Evolutionary conservation across 2,888 invertebrate genomes (phyloP), one percentile per base, ranked within the genome.

Genomic region (Drosophila leonis): DNA sequence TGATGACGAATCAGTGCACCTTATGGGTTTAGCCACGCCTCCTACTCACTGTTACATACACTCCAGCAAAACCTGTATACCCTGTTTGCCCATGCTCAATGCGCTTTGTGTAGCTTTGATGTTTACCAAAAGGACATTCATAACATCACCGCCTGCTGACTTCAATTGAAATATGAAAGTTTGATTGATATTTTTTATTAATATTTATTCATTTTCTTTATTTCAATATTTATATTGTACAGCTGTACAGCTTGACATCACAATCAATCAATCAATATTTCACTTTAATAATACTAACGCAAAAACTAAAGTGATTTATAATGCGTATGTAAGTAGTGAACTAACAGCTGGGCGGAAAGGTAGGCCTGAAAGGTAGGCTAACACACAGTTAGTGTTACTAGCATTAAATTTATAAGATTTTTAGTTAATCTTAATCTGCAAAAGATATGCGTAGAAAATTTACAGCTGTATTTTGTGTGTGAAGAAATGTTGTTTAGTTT

Each of bases 101-200:
- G 29, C 4, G 2, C 3, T 29, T 2, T n/a, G 10, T 12, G 27
- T 29, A 6, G 29, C n/a, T 48, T 48, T 29, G 29, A 31, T 48
- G 29, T 48, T 29, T 29, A 3, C 48, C n/a, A n/a, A 48, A n/a
- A 6, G 29, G n/a, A 29, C 29, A 48, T 48, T 48, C 29, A 29
- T n/a, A 29, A 48, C 27, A 24, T 7, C 4, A 27, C 27, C 29
- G n/a, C 29, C 29, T 48, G 48, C 48, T 48, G 48, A 31, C 48
- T 48, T 29, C 18, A 18, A 31, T 29, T 10, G 7, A 48, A 48
- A 31, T 9, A 18, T 12, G 12, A n/a, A 29, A 31, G 6, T 31
- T 18, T 29, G 48, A 48, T 48, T 48, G 29, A 48, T 18, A 48
- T 29, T 29, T 29, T 48, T 29, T 48, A 48, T 48, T 29, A 31